Percentiles rank a stretch among this genome's conserved stretches.
These are phyloP conservation scores for Brassicogethes aeneus DNA, from an alignment of 2,888 invertebrate genomes.

Conservation along the genomic window DNA sequence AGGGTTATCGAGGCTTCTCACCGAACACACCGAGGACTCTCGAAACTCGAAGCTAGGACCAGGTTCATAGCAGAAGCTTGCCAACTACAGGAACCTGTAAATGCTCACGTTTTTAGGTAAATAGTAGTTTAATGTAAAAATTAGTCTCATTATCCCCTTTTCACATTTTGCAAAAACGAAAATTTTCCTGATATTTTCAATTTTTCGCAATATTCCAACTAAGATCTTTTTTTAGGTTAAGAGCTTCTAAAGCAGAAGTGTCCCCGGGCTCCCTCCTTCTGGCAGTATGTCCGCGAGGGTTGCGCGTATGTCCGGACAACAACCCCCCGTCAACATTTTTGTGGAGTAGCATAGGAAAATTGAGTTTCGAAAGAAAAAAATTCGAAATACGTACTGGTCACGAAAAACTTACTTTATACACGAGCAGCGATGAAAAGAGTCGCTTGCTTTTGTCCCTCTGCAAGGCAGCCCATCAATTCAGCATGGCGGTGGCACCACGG, in stretches of 20 bases:
- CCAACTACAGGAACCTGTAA: slow-evolving; percentile 72
- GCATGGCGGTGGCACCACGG: slow-evolving; percentile 83
- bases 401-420: slow-evolving; percentile 80
- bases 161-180: no score
- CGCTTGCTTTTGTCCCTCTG: slow-evolving; percentile 57
- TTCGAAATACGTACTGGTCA: slow-evolving; percentile 92
- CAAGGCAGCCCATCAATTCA: slow-evolving; percentile 85
- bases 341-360: slow-evolving; percentile 92
- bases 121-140: not conserved
- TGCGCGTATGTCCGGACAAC: slow-evolving; percentile 74
- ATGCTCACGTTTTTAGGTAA: slow-evolving; percentile 70
- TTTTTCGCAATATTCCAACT: no score
- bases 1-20: slow-evolving; percentile 67
- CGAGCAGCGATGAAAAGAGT: slow-evolving; percentile 88
- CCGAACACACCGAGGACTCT: slow-evolving; percentile 66
- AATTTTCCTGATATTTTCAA: no score
- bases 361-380: slow-evolving; percentile 94
- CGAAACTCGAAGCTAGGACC: slow-evolving; percentile 72
- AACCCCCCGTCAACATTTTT: slow-evolving; percentile 70
- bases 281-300: slow-evolving; percentile 85
- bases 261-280: slow-evolving; percentile 77
- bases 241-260: slow-evolving; percentile 64
- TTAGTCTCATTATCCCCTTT: not conserved
- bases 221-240: no score
- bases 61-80: slow-evolving; percentile 88